Base-by-base conservation (phyloP, 2,888 invertebrate genomes). In the Muschampia plurimacula region DNA sequence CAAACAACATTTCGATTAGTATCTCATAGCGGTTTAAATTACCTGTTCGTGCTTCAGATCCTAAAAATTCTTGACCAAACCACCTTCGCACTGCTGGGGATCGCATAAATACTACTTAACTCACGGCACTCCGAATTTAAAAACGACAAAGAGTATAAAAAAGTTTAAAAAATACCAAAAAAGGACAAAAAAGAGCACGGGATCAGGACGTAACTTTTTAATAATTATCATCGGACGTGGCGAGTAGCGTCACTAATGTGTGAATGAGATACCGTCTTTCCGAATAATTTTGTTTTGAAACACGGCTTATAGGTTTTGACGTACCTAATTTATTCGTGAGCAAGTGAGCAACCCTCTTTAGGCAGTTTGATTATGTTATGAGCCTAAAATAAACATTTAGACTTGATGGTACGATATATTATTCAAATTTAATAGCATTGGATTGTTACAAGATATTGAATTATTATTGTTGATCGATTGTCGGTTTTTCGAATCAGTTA, bases 31-130 rank as follows among this genome's bases (percentile, higher is more conserved):
- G 60, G 13, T n/a, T 49, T 52, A 71, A 66, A 55, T 72, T 67
- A 72, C 72, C 72, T 72, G 68, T 52, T 52, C 67, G n/a, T 28
- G 62, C 62, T 62, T 36, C 60, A 71, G 28, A 44, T 72, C 72
- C 60, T 62, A 49, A 70, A 69, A 72, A 68, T 68, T 72, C 67
- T 32, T 39, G 55, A 36, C 44, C 74, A 76, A 78, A 76, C 77
- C 77, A 73, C 77, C 78, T 77, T 83, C 86, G 86, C 91, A 80
- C 91, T 77, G 92, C 84, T 90, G 92, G 92, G 89, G 86, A 91
- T 86, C 92, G 86, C 93, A 94, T 94, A 93, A 93, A 94, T 93
- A 93, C 91, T 93, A 88, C 93, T 93, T 93, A 93, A 84, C 87
- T 86, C 82, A 86, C 86, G 90, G 89, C 88, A 88, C 85, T 86